Evolutionary conservation across 2,888 invertebrate species (phyloP).

Genomic region (Clistopyga incitator): DNA sequence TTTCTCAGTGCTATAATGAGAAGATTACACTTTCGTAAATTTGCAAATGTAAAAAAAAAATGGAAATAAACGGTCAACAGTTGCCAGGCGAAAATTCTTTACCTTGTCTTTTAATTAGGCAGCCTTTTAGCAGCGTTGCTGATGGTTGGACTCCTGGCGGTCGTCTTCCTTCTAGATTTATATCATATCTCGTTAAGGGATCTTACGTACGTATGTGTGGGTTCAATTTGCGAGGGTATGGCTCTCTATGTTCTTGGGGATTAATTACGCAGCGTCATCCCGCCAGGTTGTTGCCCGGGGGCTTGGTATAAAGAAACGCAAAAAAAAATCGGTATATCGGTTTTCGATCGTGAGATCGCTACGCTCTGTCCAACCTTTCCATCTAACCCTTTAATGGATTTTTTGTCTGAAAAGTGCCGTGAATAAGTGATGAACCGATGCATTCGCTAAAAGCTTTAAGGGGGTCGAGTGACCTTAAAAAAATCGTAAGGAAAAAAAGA

Average conservation of each 20-base stretch:
- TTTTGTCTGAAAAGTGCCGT: constrained; percentile 11
- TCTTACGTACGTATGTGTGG: background rate
- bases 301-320: constrained; percentile 6
- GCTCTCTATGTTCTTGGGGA: constrained; percentile 8
- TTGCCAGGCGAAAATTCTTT: constrained; percentile 4
- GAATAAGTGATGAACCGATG: constrained; percentile 3
- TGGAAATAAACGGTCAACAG: background rate
- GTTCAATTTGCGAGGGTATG: background rate
- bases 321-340: constrained; percentile 14
- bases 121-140: background rate
- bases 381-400: constrained; percentile 30
- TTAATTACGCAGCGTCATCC: constrained; percentile 41
- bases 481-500: no score
- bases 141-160: constrained; percentile 9
- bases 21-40: constrained; percentile 15
- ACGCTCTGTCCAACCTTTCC: background rate
- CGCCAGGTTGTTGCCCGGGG: background rate
- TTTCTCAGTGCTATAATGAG: no score
- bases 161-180: constrained; percentile 42
- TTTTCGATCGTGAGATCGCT: constrained; percentile 21
- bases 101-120: constrained; percentile 15
- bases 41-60: background rate
- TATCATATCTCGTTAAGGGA: constrained; percentile 46
- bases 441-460: background rate
- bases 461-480: background rate